Conservation (phyloP, 2,113 vertebrate species). For the Centropristis striata region DNA sequence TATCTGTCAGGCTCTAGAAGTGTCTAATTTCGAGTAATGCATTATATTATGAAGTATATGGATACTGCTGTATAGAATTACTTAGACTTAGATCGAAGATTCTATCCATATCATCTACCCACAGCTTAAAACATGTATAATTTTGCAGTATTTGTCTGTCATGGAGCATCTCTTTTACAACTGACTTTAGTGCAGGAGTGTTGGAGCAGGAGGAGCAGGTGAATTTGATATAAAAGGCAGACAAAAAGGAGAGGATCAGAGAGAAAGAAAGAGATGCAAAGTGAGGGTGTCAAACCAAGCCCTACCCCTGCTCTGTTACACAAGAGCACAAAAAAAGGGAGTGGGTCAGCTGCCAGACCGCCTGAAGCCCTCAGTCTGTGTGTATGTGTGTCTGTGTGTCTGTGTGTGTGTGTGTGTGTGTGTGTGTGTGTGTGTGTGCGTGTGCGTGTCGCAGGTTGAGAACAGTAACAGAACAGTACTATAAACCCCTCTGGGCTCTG, state of each 20-base stretch:
- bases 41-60: background rate
- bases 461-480: conserved; percentile 42
- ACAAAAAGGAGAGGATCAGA: background rate
- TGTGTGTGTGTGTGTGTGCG: too few relatives aligned
- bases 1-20: too few relatives aligned
- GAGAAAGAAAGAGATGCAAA: conserved; percentile 4
- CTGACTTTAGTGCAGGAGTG: background rate
- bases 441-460: conserved; percentile 35
- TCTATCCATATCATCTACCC: background rate
- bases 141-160: background rate
- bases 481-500: conserved; percentile 39
- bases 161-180: background rate
- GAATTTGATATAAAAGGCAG: conserved; percentile 6
- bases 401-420: conserved; percentile 4
- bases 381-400: conserved; percentile 16
- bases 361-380: conserved; percentile 31
- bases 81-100: background rate
- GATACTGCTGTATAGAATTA: too few relatives aligned
- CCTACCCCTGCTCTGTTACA: conserved; percentile 38
- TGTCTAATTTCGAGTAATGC: background rate
- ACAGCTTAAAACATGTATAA: background rate
- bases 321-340: conserved; percentile 46
- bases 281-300: conserved; percentile 34
- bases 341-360: conserved; percentile 36
- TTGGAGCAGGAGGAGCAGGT: background rate